These are phyloP conservation scores for Pedicia rivosa DNA, from an alignment of 2,888 invertebrate genomes.

Conservation along the genomic window DNA sequence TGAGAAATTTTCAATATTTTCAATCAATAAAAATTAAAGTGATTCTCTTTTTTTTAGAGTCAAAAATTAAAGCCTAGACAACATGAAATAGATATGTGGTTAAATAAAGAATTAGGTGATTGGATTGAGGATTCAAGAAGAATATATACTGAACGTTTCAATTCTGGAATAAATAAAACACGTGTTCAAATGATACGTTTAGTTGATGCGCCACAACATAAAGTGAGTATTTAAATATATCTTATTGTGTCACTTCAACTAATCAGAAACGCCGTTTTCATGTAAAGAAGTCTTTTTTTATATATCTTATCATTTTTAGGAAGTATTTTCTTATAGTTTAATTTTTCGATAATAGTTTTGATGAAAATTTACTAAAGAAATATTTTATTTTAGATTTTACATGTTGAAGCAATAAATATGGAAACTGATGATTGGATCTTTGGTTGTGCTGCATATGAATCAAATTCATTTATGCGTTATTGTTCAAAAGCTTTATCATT, in stretches of 20 bases:
- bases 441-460: conserved; percentile 47
- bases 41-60: neutral
- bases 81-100: neutral
- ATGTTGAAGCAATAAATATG: conserved; percentile 50
- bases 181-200: conserved; percentile 23
- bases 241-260: neutral
- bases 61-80: neutral
- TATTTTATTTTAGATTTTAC: conserved; percentile 32
- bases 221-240: conserved; percentile 13
- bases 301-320: too few species aligned
- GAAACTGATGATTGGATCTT: conserved; percentile 61
- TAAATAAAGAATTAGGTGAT: conserved; percentile 24
- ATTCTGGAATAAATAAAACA: conserved; percentile 19
- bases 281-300: too few species aligned
- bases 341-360: neutral
- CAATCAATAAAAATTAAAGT: conserved; percentile 7
- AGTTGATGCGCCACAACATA: conserved; percentile 18
- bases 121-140: conserved; percentile 39
- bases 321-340: too few species aligned
- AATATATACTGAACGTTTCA: conserved; percentile 21
- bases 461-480: conserved; percentile 36
- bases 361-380: conserved; percentile 32
- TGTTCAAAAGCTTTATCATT: conserved; percentile 38
- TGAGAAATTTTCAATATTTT: conserved; percentile 11
- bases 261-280: too few species aligned